These are phyloP conservation scores for Suncus etruscus DNA, from an alignment of 2,113 vertebrate genomes.

Conservation along the genomic window DNA sequence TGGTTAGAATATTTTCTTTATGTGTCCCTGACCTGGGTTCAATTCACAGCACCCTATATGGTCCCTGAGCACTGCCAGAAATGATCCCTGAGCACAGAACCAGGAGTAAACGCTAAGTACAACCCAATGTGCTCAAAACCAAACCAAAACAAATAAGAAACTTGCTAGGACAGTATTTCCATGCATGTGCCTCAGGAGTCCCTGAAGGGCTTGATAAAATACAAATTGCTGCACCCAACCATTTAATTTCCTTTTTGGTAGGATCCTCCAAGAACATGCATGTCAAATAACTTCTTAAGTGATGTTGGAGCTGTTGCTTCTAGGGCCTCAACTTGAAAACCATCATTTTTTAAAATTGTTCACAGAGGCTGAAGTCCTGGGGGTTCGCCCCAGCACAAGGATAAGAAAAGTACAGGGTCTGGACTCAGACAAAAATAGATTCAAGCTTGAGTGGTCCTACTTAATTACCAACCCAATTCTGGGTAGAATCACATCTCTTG, in stretches of 20 bases:
- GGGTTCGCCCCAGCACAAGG: background rate
- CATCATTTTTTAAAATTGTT: background rate
- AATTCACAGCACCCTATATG: no score
- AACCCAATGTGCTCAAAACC: no score
- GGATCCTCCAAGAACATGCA: background rate
- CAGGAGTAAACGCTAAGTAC: no score
- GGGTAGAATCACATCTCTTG: background rate
- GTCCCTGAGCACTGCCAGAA: no score
- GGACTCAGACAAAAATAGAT: background rate
- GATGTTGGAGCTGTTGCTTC: background rate
- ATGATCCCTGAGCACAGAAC: no score
- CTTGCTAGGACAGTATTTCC: background rate
- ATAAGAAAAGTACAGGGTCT: background rate
- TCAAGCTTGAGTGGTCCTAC: background rate
- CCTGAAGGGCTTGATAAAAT: background rate
- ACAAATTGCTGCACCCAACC: background rate
- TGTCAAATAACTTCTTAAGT: conserved; percentile 14
- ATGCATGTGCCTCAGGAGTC: background rate
- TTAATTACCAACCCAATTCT: background rate
- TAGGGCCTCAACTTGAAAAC: background rate
- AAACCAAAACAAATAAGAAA: no score
- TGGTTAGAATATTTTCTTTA: no score
- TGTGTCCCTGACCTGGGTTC: no score
- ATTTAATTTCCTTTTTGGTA: conserved; percentile 1
- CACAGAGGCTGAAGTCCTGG: background rate